A percentile compares a stretch with the other conserved stretches of the same genome.
These are phyloP conservation scores for Pyrgilauda ruficollis DNA, from an alignment of 2,113 vertebrate species.

Conservation along the genomic window DNA sequence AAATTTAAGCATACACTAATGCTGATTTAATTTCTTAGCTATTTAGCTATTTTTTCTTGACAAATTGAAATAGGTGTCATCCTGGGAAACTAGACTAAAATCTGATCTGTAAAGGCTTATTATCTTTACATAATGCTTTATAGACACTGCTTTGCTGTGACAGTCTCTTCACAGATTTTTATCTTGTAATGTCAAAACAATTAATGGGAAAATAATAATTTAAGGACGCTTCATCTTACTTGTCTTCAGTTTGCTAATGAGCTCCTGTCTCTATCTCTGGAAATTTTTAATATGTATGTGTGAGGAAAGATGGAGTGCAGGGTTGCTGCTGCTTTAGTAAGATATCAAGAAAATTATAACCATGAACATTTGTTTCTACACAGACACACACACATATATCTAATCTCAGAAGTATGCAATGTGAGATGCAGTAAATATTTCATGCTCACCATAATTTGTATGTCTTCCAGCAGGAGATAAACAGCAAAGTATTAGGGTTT, in stretches of 20 bases:
- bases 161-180: background rate
- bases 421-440: background rate
- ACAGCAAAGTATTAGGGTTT: background rate
- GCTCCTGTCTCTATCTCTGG: background rate
- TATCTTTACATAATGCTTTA: background rate
- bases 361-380: background rate
- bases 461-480: background rate
- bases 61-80: background rate
- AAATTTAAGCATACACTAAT: background rate
- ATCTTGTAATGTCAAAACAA: background rate
- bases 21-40: background rate
- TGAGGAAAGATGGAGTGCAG: background rate
- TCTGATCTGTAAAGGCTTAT: background rate
- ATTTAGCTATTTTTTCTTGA: background rate
- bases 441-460: background rate
- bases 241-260: background rate
- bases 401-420: background rate
- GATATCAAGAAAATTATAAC: background rate
- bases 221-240: background rate
- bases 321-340: background rate
- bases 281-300: background rate
- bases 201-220: slow-evolving; percentile 26
- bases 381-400: no score
- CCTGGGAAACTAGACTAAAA: background rate
- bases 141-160: background rate